Evolutionary conservation across 1,140 invertebrate species (phyloP).

Genomic region (Hesperophylax magnus): DNA sequence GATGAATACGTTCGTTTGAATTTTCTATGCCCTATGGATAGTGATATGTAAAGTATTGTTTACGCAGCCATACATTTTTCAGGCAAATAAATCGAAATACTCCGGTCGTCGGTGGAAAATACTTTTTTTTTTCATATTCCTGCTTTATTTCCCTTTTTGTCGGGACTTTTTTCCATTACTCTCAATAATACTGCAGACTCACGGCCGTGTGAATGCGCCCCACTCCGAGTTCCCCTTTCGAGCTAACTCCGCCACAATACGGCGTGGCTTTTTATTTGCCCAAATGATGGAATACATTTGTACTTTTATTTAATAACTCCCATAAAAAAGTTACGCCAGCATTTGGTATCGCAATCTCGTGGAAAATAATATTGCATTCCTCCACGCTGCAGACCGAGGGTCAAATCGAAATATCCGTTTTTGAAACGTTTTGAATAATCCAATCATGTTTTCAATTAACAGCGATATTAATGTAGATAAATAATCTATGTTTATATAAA

Average conservation of each 20-base stretch:
- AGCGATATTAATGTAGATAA: too few species aligned
- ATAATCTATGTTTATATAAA: too few species aligned
- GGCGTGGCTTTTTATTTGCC: conserved; percentile 17
- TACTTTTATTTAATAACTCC: conserved; percentile 25
- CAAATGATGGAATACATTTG: conserved; percentile 26
- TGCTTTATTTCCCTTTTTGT: conserved; percentile 12
- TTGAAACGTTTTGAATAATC: too few species aligned
- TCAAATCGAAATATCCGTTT: too few species aligned
- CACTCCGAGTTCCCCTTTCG: too few species aligned
- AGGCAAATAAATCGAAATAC: conserved; percentile 22
- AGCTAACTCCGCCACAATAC: too few species aligned
- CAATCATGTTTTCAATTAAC: too few species aligned
- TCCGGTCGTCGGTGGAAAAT: not conserved
- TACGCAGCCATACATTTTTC: conserved; percentile 11
- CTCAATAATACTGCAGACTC: conserved; percentile 24
- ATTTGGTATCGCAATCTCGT: too few species aligned
- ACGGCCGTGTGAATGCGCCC: conserved; percentile 13
- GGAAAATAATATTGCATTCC: too few species aligned
- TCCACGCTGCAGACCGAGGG: too few species aligned
- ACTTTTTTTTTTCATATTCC: conserved; percentile 1
- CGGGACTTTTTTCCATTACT: conserved; percentile 22
- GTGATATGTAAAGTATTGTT: not conserved
- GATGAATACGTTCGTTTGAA: too few species aligned
- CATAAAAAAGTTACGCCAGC: not conserved
- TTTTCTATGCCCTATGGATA: not conserved